Base-by-base conservation (phyloP, 2,888 invertebrate species). In the Cerastis leucographa region DNA sequence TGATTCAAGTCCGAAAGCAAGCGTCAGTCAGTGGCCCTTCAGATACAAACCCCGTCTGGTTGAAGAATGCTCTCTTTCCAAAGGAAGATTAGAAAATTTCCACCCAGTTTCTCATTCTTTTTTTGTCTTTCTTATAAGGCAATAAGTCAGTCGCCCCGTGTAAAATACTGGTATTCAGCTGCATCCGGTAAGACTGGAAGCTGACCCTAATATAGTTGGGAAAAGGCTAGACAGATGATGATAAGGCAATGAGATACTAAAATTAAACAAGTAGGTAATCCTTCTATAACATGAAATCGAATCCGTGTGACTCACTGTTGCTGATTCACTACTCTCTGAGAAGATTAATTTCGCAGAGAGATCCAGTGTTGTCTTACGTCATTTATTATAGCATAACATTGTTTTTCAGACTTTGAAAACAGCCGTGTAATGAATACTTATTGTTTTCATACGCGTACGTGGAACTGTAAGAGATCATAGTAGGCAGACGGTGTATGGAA, bases 241-340 rank as follows among this genome's bases (percentile, higher is more conserved):
- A 29, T 46, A 66, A 59, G 1, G 12, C 29, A 56, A 66, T 65
- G 19, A 51, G 35, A 49, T 54, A 51, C 35, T 65, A 66, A 51
- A 56, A n/a, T 54, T 2, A 42, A 0, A 29, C 8, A 54, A 76
- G 46, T 54, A 66, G 67, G 59, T 74, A 74, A 51, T 25, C 40
- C 49, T 49, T 61, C 46, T n/a, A 80, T 68, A n/a, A 68, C 65
- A 35, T 71, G 29, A 72, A 54, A 75, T 65, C 49, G 56, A 56
- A 56, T 54, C 49, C 25, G 35, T 35, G 6, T 85, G 85, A 87
- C 51, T 81, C 81, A 81, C n/a, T 40, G 49, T 1, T 22, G 29
- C 54, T 86, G 87, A 86, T 54, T 86, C 87, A 86, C 64, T 40
- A 61, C 59, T 73, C 71, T 68, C 59, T 68, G 40, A 44, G 56